Conservation (phyloP, 2,797 vertebrate genomes). For the Acrossocheilus wenchowensis region DNA sequence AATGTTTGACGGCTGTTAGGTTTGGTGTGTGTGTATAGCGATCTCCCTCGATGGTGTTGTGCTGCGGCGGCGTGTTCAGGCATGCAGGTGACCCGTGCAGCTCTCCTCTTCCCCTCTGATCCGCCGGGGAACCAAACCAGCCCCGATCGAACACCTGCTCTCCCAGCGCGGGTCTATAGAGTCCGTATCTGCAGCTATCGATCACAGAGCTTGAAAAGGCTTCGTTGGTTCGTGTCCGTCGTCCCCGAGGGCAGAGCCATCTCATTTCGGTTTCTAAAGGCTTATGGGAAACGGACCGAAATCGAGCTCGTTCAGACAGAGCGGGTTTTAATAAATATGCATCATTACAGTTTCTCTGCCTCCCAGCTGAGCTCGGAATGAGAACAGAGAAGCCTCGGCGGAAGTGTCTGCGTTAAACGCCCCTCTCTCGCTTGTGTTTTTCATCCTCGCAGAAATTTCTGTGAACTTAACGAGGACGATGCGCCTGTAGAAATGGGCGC, state of each 20-base stretch:
- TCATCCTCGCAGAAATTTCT: neutral
- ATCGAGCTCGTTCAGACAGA: constrained; percentile 31
- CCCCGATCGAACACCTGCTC: neutral
- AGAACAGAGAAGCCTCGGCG: constrained; percentile 4
- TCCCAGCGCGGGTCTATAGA: constrained; percentile 76
- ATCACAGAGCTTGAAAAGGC: constrained; percentile 83
- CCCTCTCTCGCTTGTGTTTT: neutral
- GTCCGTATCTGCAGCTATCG: constrained; percentile 84
- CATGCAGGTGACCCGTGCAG: constrained; percentile 83
- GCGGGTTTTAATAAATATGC: constrained; percentile 43
- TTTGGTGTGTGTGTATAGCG: neutral
- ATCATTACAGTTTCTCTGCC: constrained; percentile 37
- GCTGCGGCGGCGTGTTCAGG: constrained; percentile 74
- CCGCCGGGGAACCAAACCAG: neutral
- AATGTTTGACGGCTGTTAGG: neutral
- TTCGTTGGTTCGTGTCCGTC: constrained; percentile 68
- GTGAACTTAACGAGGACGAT: neutral
- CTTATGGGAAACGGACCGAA: constrained; percentile 5
- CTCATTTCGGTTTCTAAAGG: constrained; percentile 86
- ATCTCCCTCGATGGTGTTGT: neutral
- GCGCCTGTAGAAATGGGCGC: neutral
- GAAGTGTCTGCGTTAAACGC: neutral
- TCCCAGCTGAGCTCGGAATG: constrained; percentile 40
- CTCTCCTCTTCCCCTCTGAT: constrained; percentile 34
- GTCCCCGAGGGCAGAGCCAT: constrained; percentile 86